Evolutionary conservation across 2,888 invertebrate species (phyloP), one percentile per base, ranked within the genome.

Genomic region (Drosophila quasianomalipes): DNA sequence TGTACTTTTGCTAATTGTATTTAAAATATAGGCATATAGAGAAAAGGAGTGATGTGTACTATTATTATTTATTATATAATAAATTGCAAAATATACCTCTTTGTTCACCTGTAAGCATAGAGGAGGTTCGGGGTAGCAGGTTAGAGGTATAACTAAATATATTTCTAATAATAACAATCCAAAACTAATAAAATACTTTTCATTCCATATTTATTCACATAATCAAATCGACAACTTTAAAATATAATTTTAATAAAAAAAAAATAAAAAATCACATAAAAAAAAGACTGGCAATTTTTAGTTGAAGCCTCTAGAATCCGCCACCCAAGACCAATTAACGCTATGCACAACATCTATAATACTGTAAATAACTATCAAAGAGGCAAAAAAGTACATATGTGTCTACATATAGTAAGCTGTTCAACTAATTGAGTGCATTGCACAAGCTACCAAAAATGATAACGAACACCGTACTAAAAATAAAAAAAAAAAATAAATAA

Each of bases 371-470:
- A 39, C n/a, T 26, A 41, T 35, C 14, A 12, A 19, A 5, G 4
- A 33, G 10, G 1, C 12, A 30, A 10, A 33, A 37, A 6, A 19
- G 59, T 37, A 60, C 51, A 54, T 37, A 19, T 22, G 41, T 31
- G 19, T 22, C 35, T 31, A 30, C 44, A 37, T 33, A 1, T 22
- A n/a, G 26, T 12, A 37, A 41, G 41, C 47, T 47, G 52, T 67
- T 58, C 47, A 53, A 58, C 76, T 85, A 85, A 85, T 85, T 85
- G 86, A 70, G 60, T 51, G 60, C 63, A 59, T 61, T 70, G 63
- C 37, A 74, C 65, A 78, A 72, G 53, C 67, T 61, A 54, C 47
- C 70, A 66, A 76, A 60, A 68, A 51, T 67, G 66, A 41, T 51
- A 73, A 63, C 57, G 31, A 58, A 55, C 33, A 44, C 22, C 26